A percentile compares a stretch with the other conserved stretches of the same genome.
Conservation (phyloP, 2,113 vertebrate species). For the Dinomys branickii region DNA sequence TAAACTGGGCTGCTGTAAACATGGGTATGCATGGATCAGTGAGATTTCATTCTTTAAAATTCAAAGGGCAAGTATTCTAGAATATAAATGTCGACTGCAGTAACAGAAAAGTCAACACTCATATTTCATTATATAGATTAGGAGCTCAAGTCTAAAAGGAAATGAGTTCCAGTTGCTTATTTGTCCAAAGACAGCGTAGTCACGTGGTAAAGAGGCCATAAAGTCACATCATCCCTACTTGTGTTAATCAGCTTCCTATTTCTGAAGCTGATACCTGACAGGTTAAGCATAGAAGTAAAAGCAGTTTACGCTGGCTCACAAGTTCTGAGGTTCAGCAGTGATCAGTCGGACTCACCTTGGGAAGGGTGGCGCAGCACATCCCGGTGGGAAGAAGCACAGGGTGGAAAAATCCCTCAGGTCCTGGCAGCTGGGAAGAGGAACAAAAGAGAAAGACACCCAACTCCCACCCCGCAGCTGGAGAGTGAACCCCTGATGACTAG, state of each 20-base stretch:
- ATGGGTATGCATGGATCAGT: background rate
- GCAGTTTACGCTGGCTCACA: background rate
- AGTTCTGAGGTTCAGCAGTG: too few relatives aligned
- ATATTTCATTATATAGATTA: slow-evolving; percentile 27
- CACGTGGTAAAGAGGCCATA: background rate
- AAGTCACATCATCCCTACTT: background rate
- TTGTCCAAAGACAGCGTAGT: background rate
- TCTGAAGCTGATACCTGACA: background rate
- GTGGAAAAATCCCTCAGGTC: background rate
- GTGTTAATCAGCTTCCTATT: background rate
- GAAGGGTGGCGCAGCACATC: background rate
- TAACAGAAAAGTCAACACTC: background rate
- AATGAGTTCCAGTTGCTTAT: background rate
- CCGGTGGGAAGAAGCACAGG: background rate
- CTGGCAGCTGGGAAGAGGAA: background rate
- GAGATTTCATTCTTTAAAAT: slow-evolving; percentile 54
- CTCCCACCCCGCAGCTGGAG: background rate
- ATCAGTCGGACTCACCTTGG: background rate
- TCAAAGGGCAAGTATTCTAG: slow-evolving; percentile 47
- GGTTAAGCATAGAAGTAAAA: background rate
- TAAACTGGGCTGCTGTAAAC: background rate
- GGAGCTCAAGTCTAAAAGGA: background rate
- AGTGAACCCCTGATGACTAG: background rate
- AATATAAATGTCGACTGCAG: background rate
- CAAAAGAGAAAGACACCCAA: background rate